Evolutionary conservation across 2,888 invertebrate species (phyloP).

Genomic region (Myopa testacea): DNA sequence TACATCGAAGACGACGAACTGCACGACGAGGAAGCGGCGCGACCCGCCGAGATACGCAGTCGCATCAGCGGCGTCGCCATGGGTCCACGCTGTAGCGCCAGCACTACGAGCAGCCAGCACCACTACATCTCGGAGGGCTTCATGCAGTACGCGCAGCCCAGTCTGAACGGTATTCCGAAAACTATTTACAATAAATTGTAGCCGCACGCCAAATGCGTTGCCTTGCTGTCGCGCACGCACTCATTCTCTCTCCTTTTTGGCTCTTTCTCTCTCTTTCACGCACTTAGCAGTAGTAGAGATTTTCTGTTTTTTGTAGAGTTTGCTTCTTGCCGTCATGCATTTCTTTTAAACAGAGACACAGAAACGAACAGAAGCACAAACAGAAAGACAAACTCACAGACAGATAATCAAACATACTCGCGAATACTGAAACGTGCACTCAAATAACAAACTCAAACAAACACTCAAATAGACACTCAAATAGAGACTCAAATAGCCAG

Average conservation of each 20-base stretch:
- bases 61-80: slow-evolving; percentile 54
- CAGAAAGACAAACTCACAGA: no score
- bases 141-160: slow-evolving; percentile 69
- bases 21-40: slow-evolving; percentile 64
- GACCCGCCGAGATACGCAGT: slow-evolving; percentile 61
- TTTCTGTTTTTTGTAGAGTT: no score
- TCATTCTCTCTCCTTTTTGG: slow-evolving; percentile 1
- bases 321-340: no score
- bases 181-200: slow-evolving; percentile 67
- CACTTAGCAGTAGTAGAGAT: no score
- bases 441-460: no score
- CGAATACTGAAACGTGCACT: no score
- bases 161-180: slow-evolving; percentile 68
- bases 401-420: no score
- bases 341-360: no score
- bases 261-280: no score
- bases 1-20: slow-evolving; percentile 69
- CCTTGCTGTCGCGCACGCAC: slow-evolving; percentile 7
- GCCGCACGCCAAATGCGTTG: slow-evolving; percentile 38
- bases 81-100: slow-evolving; percentile 52
- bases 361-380: no score
- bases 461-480: no score
- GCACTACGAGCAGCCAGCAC: slow-evolving; percentile 60
- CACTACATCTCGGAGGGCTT: slow-evolving; percentile 69
- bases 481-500: no score